These are phyloP conservation scores for Xyrichtys novacula DNA, from an alignment of 2,797 vertebrate species.

Conservation along the genomic window DNA sequence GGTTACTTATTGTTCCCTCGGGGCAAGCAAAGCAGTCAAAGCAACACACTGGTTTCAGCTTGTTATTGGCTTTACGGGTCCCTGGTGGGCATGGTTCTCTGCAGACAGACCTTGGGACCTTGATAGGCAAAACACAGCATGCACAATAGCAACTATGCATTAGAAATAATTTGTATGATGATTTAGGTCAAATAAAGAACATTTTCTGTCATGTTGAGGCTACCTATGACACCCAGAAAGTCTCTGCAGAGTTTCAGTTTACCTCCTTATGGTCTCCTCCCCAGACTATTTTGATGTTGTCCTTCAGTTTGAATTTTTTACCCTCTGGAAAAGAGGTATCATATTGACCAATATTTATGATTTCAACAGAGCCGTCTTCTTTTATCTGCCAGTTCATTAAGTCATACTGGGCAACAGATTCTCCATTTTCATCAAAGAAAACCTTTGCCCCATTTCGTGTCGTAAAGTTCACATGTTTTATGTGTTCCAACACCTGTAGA, in stretches of 20 bases:
- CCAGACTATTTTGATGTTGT: constrained; percentile 65
- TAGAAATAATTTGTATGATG: not conserved
- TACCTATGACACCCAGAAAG: rapidly evolving
- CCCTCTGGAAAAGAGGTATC: constrained; percentile 66
- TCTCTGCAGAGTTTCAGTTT: too few relatives aligned
- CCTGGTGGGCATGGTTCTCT: constrained; percentile 72
- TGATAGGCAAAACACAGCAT: constrained; percentile 18
- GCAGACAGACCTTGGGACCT: constrained; percentile 79
- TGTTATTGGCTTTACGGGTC: constrained; percentile 73
- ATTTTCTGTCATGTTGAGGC: not conserved
- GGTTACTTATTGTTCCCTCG: constrained; percentile 77
- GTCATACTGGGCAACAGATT: constrained; percentile 72
- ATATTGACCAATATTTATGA: constrained; percentile 74
- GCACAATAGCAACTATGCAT: not conserved
- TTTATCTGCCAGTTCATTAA: constrained; percentile 80
- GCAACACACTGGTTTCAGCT: constrained; percentile 75
- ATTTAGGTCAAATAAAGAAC: not conserved
- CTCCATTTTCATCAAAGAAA: constrained; percentile 78
- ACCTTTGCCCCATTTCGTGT: constrained; percentile 67
- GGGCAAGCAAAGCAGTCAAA: constrained; percentile 80
- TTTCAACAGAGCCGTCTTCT: constrained; percentile 65
- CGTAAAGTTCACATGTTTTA: constrained; percentile 75
- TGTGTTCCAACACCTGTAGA: constrained; percentile 71
- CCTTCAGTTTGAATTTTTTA: constrained; percentile 57
- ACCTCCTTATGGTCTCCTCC: constrained; percentile 66